A percentile compares a stretch with the other conserved stretches of the same genome.
phyloP scores from a whole-genome alignment of 2,888 invertebrate genomes.

The Acanthococcus lagerstroemiae region DNA sequence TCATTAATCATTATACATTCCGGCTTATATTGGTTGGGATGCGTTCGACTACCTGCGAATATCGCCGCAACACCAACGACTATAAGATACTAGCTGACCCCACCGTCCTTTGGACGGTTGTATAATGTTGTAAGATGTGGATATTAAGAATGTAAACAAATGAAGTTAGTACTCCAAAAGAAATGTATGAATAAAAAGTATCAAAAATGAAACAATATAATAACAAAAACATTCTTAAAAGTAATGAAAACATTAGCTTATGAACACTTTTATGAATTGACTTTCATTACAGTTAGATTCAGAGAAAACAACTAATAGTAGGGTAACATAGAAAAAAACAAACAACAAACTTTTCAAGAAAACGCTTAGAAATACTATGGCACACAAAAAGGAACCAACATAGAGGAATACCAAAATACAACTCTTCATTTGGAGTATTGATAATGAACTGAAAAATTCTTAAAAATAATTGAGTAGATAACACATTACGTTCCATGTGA shows the following conservation, averaged over 20 bases:
- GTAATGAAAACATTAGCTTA: too few species aligned
- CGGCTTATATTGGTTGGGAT: too few species aligned
- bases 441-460: background rate
- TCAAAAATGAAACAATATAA: background rate
- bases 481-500: too few species aligned
- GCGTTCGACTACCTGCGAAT: too few species aligned
- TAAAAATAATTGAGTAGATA: too few species aligned
- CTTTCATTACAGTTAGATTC: too few species aligned
- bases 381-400: background rate
- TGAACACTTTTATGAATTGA: too few species aligned
- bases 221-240: background rate
- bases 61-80: too few species aligned
- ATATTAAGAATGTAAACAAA: background rate
- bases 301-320: too few species aligned
- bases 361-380: background rate
- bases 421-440: background rate
- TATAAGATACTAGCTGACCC: slow-evolving; percentile 1
- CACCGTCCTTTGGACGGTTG: background rate
- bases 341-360: background rate
- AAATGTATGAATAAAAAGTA: background rate
- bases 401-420: background rate
- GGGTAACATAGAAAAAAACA: too few species aligned
- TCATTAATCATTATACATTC: too few species aligned
- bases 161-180: background rate
- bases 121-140: background rate